A percentile compares a stretch with the other conserved stretches of the same genome.
These are phyloP conservation scores for Grantiella picta DNA, from an alignment of 2,113 vertebrate species.

Conservation along the genomic window DNA sequence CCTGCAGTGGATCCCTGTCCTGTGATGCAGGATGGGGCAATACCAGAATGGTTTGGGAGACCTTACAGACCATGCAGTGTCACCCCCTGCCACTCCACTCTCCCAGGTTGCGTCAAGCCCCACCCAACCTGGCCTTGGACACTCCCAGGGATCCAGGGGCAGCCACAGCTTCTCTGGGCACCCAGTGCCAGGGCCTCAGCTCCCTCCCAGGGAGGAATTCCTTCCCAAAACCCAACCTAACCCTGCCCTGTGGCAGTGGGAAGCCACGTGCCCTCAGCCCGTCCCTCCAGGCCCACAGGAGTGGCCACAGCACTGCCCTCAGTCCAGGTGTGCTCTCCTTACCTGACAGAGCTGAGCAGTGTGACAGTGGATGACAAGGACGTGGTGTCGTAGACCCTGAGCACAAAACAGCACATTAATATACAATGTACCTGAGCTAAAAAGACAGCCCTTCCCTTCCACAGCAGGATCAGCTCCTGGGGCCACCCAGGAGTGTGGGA, in stretches of 20 bases:
- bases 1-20: not conserved
- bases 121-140: fast-evolving
- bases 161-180: not conserved
- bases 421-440: fast-evolving
- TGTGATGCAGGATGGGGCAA: not conserved
- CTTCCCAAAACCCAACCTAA: fast-evolving
- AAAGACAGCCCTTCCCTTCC: not conserved
- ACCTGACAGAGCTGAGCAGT: slow-evolving; percentile 75
- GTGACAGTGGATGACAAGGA: slow-evolving; percentile 31
- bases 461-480: not conserved
- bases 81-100: not conserved
- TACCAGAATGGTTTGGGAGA: not conserved
- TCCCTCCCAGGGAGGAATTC: not conserved
- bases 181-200: not conserved
- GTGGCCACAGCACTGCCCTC: fast-evolving
- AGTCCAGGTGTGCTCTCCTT: not conserved
- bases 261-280: not conserved
- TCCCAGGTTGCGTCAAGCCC: not conserved
- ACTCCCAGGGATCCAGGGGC: not conserved
- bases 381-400: slow-evolving; percentile 84
- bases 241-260: not conserved
- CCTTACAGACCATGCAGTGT: too few species aligned
- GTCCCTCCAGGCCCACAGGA: not conserved
- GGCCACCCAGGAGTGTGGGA: fast-evolving
- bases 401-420: not conserved